A percentile compares a stretch with the other conserved stretches of the same genome.
phyloP scores from a whole-genome alignment of 1,140 invertebrate genomes.

The Drosophila micromelanica region DNA sequence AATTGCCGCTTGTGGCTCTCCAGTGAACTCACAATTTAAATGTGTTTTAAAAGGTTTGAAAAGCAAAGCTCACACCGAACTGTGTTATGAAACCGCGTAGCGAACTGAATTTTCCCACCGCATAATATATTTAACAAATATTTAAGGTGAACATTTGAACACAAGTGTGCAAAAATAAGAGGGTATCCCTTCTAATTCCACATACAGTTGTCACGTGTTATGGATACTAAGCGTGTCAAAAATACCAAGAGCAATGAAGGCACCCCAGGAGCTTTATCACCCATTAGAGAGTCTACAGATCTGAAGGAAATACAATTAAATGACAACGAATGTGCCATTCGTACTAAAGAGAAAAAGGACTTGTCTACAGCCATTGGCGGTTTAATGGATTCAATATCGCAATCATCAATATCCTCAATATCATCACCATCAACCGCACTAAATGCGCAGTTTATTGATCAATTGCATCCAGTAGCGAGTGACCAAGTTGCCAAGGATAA shows the following conservation, averaged over 20 bases:
- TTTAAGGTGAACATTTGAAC: no score
- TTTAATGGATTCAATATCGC: conserved; percentile 9
- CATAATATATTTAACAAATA: no score
- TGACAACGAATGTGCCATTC: not conserved
- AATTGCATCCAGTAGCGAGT: not conserved
- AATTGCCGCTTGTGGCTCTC: no score
- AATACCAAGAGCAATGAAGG: not conserved
- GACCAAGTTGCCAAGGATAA: conserved; percentile 10
- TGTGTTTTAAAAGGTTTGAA: no score
- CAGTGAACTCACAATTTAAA: no score
- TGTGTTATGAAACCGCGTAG: no score
- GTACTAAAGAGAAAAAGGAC: not conserved
- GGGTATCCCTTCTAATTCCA: no score
- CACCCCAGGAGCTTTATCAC: not conserved
- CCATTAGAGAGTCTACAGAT: not conserved
- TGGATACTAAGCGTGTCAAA: conserved; percentile 4
- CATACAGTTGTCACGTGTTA: not conserved
- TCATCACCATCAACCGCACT: not conserved
- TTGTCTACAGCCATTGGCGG: not conserved
- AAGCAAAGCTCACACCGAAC: no score
- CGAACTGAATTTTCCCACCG: no score
- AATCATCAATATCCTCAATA: conserved; percentile 9
- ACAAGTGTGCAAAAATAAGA: no score
- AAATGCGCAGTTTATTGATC: not conserved
- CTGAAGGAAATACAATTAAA: conserved; percentile 1